phyloP scores from a whole-genome alignment of 2,113 vertebrate genomes.

The Tyrannus savana region DNA sequence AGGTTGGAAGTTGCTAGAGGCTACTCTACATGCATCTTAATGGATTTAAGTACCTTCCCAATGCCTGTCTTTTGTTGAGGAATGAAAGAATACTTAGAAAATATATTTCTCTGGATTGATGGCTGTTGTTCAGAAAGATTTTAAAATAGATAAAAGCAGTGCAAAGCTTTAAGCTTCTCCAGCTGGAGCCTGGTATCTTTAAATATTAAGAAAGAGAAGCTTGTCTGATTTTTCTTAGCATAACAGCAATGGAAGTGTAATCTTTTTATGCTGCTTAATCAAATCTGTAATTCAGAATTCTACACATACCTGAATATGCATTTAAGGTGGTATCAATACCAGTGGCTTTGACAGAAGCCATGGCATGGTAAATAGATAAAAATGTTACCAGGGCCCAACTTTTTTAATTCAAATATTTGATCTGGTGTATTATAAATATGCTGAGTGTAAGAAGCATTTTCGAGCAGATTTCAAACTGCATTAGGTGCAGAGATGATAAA shows the following conservation, averaged over 20 bases:
- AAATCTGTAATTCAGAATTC: slow-evolving; percentile 30
- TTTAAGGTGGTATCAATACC: slow-evolving; percentile 14
- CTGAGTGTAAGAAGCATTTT: not conserved
- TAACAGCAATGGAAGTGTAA: not conserved
- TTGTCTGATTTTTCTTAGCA: slow-evolving; percentile 34
- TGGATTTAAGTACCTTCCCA: slow-evolving; percentile 1
- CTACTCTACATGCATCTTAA: not conserved
- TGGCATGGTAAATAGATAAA: not conserved
- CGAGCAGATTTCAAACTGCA: not conserved
- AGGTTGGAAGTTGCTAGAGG: slow-evolving; percentile 23
- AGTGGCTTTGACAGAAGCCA: not conserved
- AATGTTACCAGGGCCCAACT: not conserved
- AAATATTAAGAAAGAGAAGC: slow-evolving; percentile 47
- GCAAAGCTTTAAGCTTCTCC: slow-evolving; percentile 39
- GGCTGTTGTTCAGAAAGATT: slow-evolving; percentile 17
- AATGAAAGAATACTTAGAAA: slow-evolving; percentile 28
- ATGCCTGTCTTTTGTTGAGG: not conserved
- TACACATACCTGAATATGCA: not conserved
- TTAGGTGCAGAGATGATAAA: not conserved
- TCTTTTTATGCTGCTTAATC: slow-evolving; percentile 36
- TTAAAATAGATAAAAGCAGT: slow-evolving; percentile 39
- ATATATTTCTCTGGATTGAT: not conserved
- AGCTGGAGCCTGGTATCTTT: slow-evolving; percentile 13
- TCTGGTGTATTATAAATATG: not conserved
- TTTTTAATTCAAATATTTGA: not conserved